Evolutionary conservation across 2,113 vertebrate species (phyloP).

Genomic region (Microcebus ravelobensis): DNA sequence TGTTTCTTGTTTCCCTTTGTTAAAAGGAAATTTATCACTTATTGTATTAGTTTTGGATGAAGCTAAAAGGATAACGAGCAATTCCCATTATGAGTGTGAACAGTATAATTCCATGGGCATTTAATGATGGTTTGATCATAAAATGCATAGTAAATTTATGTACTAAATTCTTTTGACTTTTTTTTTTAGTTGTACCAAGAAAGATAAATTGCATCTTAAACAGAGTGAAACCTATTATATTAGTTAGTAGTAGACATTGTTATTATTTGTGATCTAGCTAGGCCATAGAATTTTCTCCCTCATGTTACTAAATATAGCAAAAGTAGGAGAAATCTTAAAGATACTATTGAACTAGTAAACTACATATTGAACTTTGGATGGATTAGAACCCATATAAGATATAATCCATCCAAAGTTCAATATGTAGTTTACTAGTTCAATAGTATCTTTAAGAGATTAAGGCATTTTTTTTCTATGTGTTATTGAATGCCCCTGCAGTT

Average conservation of each 20-base stretch:
- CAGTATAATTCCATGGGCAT: neutral
- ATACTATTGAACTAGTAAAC: no score
- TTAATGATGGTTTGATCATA: neutral
- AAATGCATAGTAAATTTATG: neutral
- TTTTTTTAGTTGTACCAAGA: neutral
- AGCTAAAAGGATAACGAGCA: neutral
- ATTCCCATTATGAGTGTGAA: neutral
- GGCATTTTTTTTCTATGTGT: neutral
- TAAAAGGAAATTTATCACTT: conserved; percentile 19
- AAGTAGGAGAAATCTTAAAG: neutral
- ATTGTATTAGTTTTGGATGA: conserved; percentile 13
- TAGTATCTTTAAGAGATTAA: neutral
- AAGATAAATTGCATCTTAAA: neutral
- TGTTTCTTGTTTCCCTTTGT: conserved; percentile 5
- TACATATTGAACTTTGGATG: no score
- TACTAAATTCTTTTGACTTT: neutral
- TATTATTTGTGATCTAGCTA: neutral
- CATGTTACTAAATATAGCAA: neutral
- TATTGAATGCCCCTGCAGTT: neutral
- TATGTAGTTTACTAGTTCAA: neutral
- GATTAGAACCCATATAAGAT: no score
- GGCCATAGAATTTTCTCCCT: neutral
- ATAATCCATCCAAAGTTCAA: neutral
- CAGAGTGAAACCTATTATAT: neutral
- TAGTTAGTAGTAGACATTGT: neutral